A percentile compares a stretch with the other conserved stretches of the same genome.
phyloP scores from a whole-genome alignment of 2,797 vertebrate genomes.

The Chrosomus eos region DNA sequence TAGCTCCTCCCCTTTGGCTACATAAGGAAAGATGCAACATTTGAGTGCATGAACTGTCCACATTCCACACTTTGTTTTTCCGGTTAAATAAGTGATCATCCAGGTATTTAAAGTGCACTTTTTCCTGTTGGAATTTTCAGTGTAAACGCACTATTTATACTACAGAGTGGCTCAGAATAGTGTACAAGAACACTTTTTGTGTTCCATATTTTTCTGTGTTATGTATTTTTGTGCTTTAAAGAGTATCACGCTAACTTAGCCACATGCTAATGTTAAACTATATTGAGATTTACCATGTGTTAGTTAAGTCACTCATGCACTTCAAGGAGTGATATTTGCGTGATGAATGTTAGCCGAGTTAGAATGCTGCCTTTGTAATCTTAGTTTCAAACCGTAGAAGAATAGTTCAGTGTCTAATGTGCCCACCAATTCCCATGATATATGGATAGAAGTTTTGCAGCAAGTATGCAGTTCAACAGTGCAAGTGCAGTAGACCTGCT shows the following conservation, averaged over 20 bases:
- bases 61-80: too few relatives aligned
- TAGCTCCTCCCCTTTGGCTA: not conserved
- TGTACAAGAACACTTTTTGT: not conserved
- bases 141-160: not conserved
- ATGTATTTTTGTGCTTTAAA: not conserved
- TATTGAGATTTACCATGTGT: not conserved
- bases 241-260: not conserved
- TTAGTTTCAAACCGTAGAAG: not conserved
- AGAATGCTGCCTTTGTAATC: not conserved
- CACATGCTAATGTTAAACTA: not conserved
- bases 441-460: slow-evolving; percentile 31
- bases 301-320: too few relatives aligned
- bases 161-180: not conserved
- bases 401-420: not conserved
- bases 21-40: not conserved
- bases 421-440: slow-evolving; percentile 7
- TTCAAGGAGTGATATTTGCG: not conserved
- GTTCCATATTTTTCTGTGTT: not conserved
- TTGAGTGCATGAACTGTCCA: not conserved
- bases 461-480: slow-evolving; percentile 25
- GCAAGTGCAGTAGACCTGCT: slow-evolving; percentile 46
- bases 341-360: not conserved
- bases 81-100: too few relatives aligned
- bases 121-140: not conserved
- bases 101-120: too few relatives aligned